Evolutionary conservation across 2,797 vertebrate genomes (phyloP), one percentile per base, ranked within the genome.

Genomic region (Syndactyla subalaris): DNA sequence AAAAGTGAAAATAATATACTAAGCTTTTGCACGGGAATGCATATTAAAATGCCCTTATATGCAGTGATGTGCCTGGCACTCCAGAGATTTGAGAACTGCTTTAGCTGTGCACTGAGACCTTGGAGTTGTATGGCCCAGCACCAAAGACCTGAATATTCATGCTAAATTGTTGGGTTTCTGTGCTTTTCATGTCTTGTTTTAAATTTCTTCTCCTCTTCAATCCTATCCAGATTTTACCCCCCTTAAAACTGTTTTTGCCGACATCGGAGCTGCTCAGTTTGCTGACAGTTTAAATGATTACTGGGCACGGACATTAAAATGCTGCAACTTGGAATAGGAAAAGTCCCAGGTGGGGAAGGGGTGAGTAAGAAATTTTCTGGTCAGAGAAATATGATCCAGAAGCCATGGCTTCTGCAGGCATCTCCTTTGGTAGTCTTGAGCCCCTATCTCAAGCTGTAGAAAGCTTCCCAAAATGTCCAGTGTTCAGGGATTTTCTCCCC

Each of bases 81-180:
- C 76, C 19, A 36, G 82, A 86, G 85, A 76, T 61, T 71, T 4
- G 0, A 91, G 36, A 89, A 65, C 54, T 84, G 70, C 55, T 93
- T 92, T 45, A 74, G 52, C 67, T 93, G 45, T 61, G 45, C 61
- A 55, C 62, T 66, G 91, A 80, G 89, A 92, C 68, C 78, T 93
- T 89, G 84, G 54, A 84, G 62, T 59, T 59, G 36, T 46, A 43
- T 48, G 71, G 83, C 67, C 74, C 52, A 67, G 63, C 74, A 90
- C 77, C 71, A 86, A 95, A 90, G 62, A 67, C 54, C 43, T 81
- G 39, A 94, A 86, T 84, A 84, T 52, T 93, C 46, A 62, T 52
- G 46, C 43, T 95, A 90, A 95, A 78, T 46, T 88, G 79, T 93
- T 94, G 84, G 41, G 70, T 85, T 92, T 83, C 34, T 67, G 32